These are phyloP conservation scores for Apamea anceps DNA, from an alignment of 2,888 invertebrate genomes.

Conservation along the genomic window DNA sequence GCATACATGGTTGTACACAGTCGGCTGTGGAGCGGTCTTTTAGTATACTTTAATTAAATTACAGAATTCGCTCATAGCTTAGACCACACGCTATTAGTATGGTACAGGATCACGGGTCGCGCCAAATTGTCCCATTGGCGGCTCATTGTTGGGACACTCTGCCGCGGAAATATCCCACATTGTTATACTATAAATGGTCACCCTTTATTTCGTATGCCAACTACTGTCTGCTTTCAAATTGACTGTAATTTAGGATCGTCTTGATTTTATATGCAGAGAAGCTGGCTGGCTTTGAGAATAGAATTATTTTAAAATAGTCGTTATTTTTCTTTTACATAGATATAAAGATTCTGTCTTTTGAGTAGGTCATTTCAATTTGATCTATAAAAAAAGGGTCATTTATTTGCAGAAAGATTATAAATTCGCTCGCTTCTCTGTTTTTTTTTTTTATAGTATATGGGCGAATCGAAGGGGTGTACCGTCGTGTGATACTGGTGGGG, in stretches of 20 bases:
- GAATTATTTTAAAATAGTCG: neutral
- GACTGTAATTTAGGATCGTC: slow-evolving; percentile 63
- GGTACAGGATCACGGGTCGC: slow-evolving; percentile 69
- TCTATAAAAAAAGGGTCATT: neutral
- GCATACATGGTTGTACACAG: too few relatives aligned
- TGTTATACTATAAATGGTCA: slow-evolving; percentile 67
- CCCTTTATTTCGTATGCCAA: slow-evolving; percentile 62
- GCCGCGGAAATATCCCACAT: slow-evolving; percentile 65
- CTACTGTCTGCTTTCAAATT: slow-evolving; percentile 69
- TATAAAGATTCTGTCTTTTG: neutral
- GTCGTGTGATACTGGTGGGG: neutral
- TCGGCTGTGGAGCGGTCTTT: too few relatives aligned
- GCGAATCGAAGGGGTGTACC: neutral
- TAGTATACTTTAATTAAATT: too few relatives aligned
- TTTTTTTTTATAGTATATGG: neutral
- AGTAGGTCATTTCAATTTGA: neutral
- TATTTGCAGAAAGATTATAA: neutral
- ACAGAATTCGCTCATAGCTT: slow-evolving; percentile 27
- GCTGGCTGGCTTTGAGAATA: slow-evolving; percentile 11
- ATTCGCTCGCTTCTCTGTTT: neutral
- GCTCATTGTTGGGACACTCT: slow-evolving; percentile 75
- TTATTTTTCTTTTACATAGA: neutral
- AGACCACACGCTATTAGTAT: slow-evolving; percentile 50
- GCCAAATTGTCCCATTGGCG: slow-evolving; percentile 84
- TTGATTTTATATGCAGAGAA: slow-evolving; percentile 61